Conservation (phyloP, 2,797 vertebrate species). For the Takifugu rubripes region DNA sequence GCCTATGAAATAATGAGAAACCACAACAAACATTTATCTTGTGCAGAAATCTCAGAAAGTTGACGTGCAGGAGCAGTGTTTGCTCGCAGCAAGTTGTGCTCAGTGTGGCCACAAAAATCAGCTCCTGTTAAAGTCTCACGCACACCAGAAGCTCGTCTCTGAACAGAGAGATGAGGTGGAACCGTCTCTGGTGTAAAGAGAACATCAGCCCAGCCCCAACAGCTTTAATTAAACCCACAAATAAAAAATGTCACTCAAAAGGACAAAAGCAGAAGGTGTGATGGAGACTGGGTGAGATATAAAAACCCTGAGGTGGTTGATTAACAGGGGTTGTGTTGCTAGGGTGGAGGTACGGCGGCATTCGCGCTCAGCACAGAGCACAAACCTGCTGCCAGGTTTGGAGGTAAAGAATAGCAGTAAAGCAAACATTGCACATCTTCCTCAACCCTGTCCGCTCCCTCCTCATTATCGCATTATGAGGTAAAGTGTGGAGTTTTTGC, state of each 20-base stretch:
- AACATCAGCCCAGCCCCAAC: constrained; percentile 19
- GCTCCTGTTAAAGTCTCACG: constrained; percentile 1
- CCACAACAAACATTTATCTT: constrained; percentile 47
- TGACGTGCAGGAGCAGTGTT: constrained; percentile 21
- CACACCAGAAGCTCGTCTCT: neutral
- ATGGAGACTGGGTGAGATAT: constrained; percentile 40
- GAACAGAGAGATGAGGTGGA: neutral
- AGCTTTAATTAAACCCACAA: constrained; percentile 25
- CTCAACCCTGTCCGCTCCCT: constrained; percentile 26
- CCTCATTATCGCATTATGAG: constrained; percentile 47
- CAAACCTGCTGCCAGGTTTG: constrained; percentile 48
- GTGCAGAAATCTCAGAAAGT: constrained; percentile 22
- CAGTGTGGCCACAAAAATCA: constrained; percentile 27
- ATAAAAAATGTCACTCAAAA: constrained; percentile 12
- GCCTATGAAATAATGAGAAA: constrained; percentile 39
- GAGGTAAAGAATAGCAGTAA: constrained; percentile 67
- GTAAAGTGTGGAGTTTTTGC: constrained; percentile 61
- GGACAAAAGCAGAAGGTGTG: neutral
- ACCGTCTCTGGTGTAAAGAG: constrained; percentile 4
- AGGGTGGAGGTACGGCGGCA: constrained; percentile 29
- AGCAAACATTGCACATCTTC: constrained; percentile 48
- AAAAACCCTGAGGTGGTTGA: constrained; percentile 61
- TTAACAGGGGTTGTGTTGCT: constrained; percentile 42
- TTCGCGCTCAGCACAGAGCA: constrained; percentile 49
- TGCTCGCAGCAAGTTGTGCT: constrained; percentile 45